Conservation (phyloP, 2,113 vertebrate genomes). For the Fulmarus glacialis region DNA sequence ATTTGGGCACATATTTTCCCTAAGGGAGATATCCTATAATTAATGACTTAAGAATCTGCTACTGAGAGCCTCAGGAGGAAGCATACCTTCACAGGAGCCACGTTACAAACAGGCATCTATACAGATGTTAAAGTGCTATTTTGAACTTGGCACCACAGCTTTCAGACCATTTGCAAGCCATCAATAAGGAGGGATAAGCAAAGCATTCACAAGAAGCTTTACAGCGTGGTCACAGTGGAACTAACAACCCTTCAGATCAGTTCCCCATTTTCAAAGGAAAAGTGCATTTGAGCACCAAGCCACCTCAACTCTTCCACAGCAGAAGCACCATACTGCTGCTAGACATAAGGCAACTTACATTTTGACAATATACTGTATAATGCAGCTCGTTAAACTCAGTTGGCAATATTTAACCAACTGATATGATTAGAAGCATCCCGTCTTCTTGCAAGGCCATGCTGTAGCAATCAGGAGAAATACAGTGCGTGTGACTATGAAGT, state of each 20-base stretch:
- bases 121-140: not conserved
- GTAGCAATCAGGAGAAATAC: not conserved
- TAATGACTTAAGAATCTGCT: not conserved
- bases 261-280: not conserved
- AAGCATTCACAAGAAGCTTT: not conserved
- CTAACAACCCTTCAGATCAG: not conserved
- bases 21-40: not conserved
- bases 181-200: not conserved
- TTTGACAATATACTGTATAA: not conserved
- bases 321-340: not conserved
- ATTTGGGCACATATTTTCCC: not conserved
- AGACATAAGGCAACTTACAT: not conserved
- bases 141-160: not conserved
- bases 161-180: not conserved
- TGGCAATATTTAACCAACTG: not conserved
- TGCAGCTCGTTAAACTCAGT: not conserved
- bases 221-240: not conserved
- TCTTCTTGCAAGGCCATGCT: not conserved
- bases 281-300: not conserved
- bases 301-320: not conserved
- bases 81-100: not conserved
- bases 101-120: not conserved
- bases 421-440: not conserved
- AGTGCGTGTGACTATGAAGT: not conserved
- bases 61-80: not conserved